Conservation (phyloP, 2,888 invertebrate genomes). For the Colletes collaris region DNA sequence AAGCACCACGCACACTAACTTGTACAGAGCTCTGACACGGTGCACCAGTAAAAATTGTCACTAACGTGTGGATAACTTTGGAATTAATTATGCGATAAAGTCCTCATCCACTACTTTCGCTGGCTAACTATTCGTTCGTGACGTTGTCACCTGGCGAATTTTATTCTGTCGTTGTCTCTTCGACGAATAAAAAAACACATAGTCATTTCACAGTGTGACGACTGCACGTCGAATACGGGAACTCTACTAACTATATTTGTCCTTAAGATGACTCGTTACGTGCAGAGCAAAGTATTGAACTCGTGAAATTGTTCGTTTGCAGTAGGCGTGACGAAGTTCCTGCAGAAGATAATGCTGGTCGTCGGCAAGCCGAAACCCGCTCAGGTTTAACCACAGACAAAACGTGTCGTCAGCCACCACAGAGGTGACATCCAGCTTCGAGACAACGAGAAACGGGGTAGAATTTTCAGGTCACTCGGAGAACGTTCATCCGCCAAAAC, state of each 20-base stretch:
- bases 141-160: background rate
- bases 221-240: background rate
- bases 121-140: background rate
- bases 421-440: slow-evolving; percentile 30
- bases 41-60: slow-evolving; percentile 35
- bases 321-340: slow-evolving; percentile 86
- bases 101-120: background rate
- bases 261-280: background rate
- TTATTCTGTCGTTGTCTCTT: too few species aligned
- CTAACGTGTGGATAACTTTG: background rate
- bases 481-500: background rate
- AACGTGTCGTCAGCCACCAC: slow-evolving; percentile 18
- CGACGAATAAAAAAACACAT: too few species aligned
- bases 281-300: background rate
- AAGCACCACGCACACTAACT: slow-evolving; percentile 52
- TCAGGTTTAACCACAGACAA: slow-evolving; percentile 85
- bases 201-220: background rate
- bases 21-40: slow-evolving; percentile 15
- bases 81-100: slow-evolving; percentile 5
- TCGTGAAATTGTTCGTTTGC: slow-evolving; percentile 73
- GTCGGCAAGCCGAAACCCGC: slow-evolving; percentile 89
- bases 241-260: background rate
- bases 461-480: slow-evolving; percentile 20
- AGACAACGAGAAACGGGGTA: slow-evolving; percentile 31
- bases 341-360: slow-evolving; percentile 90